These are phyloP conservation scores for Synanthedon myopaeformis DNA, from an alignment of 2,888 invertebrate genomes.

Conservation along the genomic window DNA sequence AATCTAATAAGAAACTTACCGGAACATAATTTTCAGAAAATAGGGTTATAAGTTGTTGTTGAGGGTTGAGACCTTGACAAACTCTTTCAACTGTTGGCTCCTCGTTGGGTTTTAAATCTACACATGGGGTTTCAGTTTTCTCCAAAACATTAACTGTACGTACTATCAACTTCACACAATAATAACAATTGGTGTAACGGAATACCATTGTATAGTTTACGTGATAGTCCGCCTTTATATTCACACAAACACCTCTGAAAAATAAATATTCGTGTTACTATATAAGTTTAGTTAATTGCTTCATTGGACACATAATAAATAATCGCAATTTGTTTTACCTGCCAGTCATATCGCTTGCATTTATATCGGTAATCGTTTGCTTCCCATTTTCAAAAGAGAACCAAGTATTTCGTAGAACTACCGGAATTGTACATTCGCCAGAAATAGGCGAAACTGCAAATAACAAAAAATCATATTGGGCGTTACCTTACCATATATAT, in stretches of 20 bases:
- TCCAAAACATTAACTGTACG: slow-evolving; percentile 90
- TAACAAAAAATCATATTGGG: slow-evolving; percentile 24
- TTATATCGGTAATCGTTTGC: slow-evolving; percentile 85
- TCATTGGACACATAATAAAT: background rate
- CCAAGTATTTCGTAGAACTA: slow-evolving; percentile 87
- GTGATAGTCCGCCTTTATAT: slow-evolving; percentile 78
- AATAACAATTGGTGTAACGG: slow-evolving; percentile 77
- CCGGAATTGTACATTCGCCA: slow-evolving; percentile 78
- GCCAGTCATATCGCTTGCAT: slow-evolving; percentile 81
- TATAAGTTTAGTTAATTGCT: background rate
- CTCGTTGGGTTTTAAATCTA: slow-evolving; percentile 73
- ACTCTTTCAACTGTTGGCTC: slow-evolving; percentile 81
- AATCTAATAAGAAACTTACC: slow-evolving; percentile 36
- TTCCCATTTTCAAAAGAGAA: slow-evolving; percentile 90
- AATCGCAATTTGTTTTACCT: slow-evolving; percentile 31
- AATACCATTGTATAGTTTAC: slow-evolving; percentile 91
- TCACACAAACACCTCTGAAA: slow-evolving; percentile 77
- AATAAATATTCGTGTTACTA: background rate
- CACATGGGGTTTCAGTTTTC: slow-evolving; percentile 88
- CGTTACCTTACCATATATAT: slow-evolving; percentile 37
- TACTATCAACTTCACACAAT: slow-evolving; percentile 86
- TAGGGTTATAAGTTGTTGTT: slow-evolving; percentile 85
- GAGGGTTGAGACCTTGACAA: slow-evolving; percentile 78
- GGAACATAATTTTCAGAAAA: slow-evolving; percentile 92
- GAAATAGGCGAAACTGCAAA: slow-evolving; percentile 38